phyloP scores from a whole-genome alignment of 2,888 invertebrate species.

The Xestia rhomboidea region DNA sequence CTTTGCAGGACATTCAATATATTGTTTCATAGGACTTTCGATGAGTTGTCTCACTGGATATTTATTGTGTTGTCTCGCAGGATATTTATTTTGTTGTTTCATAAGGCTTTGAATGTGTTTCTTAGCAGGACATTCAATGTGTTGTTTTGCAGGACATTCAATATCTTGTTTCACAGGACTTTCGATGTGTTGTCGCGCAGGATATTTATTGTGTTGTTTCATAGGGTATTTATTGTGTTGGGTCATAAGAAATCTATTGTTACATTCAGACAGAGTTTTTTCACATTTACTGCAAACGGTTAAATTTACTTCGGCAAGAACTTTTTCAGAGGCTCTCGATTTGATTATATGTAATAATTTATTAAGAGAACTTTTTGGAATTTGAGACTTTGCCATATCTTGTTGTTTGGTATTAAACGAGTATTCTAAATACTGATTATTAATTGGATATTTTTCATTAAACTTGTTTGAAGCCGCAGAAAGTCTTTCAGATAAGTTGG shows the following conservation, averaged over 20 bases:
- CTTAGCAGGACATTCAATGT: too few relatives aligned
- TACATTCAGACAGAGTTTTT: not conserved
- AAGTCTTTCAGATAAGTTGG: not conserved
- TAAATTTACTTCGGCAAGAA: not conserved
- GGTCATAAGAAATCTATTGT: not conserved
- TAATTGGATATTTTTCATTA: not conserved
- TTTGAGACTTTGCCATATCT: not conserved
- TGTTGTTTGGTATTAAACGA: not conserved
- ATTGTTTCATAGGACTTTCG: not conserved
- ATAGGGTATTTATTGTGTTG: not conserved
- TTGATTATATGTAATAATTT: conserved; percentile 12
- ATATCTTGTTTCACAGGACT: not conserved
- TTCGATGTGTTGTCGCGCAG: not conserved
- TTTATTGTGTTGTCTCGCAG: not conserved
- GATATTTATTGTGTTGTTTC: not conserved
- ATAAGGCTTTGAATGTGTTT: too few relatives aligned
- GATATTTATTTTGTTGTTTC: not conserved
- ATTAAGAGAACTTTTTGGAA: not conserved
- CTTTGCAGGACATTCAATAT: not conserved
- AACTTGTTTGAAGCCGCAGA: not conserved
- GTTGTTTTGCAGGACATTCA: too few relatives aligned
- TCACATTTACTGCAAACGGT: not conserved
- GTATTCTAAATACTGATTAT: not conserved
- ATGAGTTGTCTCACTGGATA: not conserved
- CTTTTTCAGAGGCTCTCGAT: not conserved